Percentiles rank a stretch among this genome's conserved stretches.
Conservation (phyloP, 2,797 vertebrate species). For the Sebastes vulpes region DNA sequence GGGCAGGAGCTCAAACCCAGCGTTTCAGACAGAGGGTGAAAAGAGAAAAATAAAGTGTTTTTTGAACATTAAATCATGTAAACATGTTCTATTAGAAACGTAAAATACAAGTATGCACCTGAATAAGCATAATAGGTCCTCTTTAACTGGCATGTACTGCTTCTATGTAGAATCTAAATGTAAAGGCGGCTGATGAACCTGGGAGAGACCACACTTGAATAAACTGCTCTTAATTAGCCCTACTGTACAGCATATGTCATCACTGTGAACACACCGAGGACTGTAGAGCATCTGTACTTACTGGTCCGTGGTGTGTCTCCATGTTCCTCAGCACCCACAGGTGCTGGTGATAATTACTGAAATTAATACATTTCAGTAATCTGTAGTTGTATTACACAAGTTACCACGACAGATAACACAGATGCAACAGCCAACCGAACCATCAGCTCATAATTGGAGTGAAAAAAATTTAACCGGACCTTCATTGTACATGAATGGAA, state of each 20-base stretch:
- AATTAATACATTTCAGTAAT: background rate
- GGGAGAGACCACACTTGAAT: background rate
- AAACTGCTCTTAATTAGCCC: conserved; percentile 12
- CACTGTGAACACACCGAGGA: conserved; percentile 1
- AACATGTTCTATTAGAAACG: no score
- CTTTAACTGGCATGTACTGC: background rate
- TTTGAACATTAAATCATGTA: no score
- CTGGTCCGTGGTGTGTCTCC: conserved; percentile 12
- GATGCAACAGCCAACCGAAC: background rate
- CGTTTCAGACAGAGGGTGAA: no score
- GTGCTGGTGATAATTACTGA: conserved; percentile 21
- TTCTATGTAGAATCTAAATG: background rate
- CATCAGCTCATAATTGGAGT: background rate
- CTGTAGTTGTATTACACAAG: background rate
- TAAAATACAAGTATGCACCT: no score
- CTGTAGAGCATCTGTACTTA: conserved; percentile 17
- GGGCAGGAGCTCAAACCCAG: no score
- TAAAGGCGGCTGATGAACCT: background rate
- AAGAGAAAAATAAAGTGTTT: no score
- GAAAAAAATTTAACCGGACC: background rate
- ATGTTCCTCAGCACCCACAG: conserved; percentile 12
- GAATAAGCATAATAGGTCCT: background rate
- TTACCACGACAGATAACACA: background rate
- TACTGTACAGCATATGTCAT: conserved; percentile 1
- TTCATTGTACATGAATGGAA: background rate